Conservation (phyloP, 2,113 vertebrate species). For the Cathartes aura region DNA sequence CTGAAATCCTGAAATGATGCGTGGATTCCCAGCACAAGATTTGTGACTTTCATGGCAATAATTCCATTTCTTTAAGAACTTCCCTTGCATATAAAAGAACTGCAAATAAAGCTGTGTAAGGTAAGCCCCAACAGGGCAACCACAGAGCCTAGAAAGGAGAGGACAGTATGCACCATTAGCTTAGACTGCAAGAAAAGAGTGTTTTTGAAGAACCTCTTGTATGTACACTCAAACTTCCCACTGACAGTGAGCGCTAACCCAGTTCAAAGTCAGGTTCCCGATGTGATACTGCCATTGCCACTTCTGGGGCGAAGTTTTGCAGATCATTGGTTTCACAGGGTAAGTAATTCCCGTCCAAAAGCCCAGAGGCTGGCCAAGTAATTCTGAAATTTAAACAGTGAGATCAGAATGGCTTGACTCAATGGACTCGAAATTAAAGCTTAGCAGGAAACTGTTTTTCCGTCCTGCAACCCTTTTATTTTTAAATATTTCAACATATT, state of each 20-base stretch:
- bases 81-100: neutral
- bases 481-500: neutral
- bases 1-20: neutral
- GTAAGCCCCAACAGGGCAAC: neutral
- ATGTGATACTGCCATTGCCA: neutral
- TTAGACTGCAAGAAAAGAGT: neutral
- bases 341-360: neutral
- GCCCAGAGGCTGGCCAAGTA: neutral
- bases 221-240: neutral
- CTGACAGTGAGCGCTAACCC: accelerated
- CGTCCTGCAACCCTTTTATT: neutral
- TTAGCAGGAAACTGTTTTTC: neutral
- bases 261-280: neutral
- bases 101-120: neutral
- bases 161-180: neutral
- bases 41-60: neutral
- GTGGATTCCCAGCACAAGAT: neutral
- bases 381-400: neutral
- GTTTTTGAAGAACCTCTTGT: neutral
- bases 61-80: neutral
- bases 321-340: neutral
- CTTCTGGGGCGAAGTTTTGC: neutral
- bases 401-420: neutral
- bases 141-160: neutral
- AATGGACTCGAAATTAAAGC: neutral